A percentile compares a stretch with the other conserved stretches of the same genome.
These are phyloP conservation scores for Ichneumon xanthorius DNA, from an alignment of 2,888 invertebrate species.

Conservation along the genomic window DNA sequence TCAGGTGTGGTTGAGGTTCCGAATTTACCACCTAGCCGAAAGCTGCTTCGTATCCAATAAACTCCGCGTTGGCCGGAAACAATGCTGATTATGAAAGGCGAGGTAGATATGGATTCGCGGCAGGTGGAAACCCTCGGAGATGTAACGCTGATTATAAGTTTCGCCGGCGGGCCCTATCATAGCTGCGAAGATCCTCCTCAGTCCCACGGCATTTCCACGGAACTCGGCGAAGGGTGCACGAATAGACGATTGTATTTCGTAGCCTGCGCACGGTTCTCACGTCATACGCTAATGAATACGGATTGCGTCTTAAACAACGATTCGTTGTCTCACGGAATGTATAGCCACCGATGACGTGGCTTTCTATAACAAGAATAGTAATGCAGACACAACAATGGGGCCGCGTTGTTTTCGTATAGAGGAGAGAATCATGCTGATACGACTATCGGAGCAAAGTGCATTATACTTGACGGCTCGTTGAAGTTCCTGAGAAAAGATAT, in stretches of 20 bases:
- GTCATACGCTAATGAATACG: slow-evolving; percentile 9
- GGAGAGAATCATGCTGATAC: background rate
- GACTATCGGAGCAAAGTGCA: background rate
- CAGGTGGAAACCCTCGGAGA: background rate
- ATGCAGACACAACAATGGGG: background rate
- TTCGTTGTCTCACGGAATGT: background rate
- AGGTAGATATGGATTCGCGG: slow-evolving; percentile 1
- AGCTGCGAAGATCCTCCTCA: background rate
- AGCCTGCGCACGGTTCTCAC: background rate
- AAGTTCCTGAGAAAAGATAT: background rate
- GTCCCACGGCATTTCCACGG: background rate
- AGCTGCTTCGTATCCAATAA: slow-evolving; percentile 23
- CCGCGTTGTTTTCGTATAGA: background rate
- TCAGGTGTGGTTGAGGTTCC: background rate
- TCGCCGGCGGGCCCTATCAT: background rate
- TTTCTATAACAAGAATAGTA: background rate
- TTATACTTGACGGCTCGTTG: background rate
- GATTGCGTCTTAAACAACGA: background rate
- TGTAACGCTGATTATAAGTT: background rate
- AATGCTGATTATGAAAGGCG: slow-evolving; percentile 27
- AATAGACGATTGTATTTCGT: background rate
- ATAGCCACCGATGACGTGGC: background rate
- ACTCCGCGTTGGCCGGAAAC: slow-evolving; percentile 26
- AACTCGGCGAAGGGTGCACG: background rate
- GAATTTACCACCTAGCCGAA: background rate